Evolutionary conservation across 2,113 vertebrate genomes (phyloP), one percentile per base, ranked within the genome.

Genomic region (Sapajus apella): DNA sequence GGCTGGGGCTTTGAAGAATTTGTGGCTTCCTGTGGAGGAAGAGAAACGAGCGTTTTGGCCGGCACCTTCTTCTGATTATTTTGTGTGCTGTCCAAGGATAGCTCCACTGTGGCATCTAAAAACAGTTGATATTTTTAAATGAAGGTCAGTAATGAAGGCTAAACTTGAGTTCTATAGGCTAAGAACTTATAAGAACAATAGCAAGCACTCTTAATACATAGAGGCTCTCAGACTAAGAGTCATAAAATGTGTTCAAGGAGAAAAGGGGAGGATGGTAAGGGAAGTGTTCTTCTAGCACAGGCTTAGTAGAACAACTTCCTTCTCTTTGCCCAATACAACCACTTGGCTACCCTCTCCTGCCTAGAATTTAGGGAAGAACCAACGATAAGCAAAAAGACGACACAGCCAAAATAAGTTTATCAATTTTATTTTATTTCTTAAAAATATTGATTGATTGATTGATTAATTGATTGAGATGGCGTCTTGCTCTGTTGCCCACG

Each of bases 61-160:
- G 66, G 75, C 21, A 98, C 98, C 56, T 99, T 99, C 98, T 99
- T 99, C 97, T 99, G 98, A 97, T 99, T 99, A 79, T 98, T 99
- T 14, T 97, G 98, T 1, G 99, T 98, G 95, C 98, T 99, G 97
- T 99, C 99, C 43, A 99, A 98, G 79, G 99, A 99, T 66, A 99
- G 98, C 96, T 99, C 99, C 76, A 99, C 99, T 0, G 99, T 99
- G 96, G 99, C 99, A 98, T 99, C 99, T 99, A 98, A 94, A 97
- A 98, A 97, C 50, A 98, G 86, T 97, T 82, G 95, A 97, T 27
- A 77, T 86, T 98, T 97, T 97, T 90, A 80, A 95, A 40, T 43
- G 75, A 91, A 86, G 47, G 86, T 84, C 68, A 95, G 47, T 27
- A 75, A 45, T 50, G 35, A 83, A 43, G 18, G 56, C 40, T 32